phyloP scores from a whole-genome alignment of 2,888 invertebrate species.

The Drosophila siamana region DNA sequence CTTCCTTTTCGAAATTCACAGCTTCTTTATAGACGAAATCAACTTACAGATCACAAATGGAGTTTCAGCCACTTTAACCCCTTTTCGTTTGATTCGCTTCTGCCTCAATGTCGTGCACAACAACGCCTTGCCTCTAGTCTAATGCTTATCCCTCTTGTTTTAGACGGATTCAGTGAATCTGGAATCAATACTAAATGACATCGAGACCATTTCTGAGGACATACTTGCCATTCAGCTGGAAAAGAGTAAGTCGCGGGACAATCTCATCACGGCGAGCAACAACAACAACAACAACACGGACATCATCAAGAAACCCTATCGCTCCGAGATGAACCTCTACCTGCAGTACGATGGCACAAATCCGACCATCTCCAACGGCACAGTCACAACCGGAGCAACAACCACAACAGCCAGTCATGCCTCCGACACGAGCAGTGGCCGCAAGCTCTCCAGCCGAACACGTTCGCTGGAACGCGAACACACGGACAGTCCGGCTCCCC shows the following conservation, averaged over 20 bases:
- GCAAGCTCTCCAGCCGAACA: constrained; percentile 57
- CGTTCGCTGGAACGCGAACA: constrained; percentile 80
- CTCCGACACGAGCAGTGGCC: constrained; percentile 40
- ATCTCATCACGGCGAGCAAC: constrained; percentile 48
- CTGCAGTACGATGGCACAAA: constrained; percentile 83
- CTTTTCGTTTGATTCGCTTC: not conserved
- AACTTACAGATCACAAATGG: too few relatives aligned
- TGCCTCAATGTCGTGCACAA: too few relatives aligned
- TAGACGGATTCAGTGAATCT: constrained; percentile 88
- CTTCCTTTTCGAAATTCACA: not conserved
- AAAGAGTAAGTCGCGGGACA: constrained; percentile 80
- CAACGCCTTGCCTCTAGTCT: not conserved
- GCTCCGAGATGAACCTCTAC: constrained; percentile 85
- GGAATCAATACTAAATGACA: constrained; percentile 89
- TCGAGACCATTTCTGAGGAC: constrained; percentile 87
- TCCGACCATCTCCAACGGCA: constrained; percentile 70
- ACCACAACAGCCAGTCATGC: constrained; percentile 21
- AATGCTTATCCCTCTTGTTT: not conserved
- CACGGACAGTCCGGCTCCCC: constrained; percentile 83
- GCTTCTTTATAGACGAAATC: not conserved
- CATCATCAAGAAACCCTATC: constrained; percentile 83
- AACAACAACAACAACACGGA: constrained; percentile 49
- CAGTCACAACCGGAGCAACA: constrained; percentile 34
- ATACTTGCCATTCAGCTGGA: constrained; percentile 84
- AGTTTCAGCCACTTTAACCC: not conserved